phyloP scores from a whole-genome alignment of 1,140 invertebrate genomes.

The Eriocheir sinensis region DNA sequence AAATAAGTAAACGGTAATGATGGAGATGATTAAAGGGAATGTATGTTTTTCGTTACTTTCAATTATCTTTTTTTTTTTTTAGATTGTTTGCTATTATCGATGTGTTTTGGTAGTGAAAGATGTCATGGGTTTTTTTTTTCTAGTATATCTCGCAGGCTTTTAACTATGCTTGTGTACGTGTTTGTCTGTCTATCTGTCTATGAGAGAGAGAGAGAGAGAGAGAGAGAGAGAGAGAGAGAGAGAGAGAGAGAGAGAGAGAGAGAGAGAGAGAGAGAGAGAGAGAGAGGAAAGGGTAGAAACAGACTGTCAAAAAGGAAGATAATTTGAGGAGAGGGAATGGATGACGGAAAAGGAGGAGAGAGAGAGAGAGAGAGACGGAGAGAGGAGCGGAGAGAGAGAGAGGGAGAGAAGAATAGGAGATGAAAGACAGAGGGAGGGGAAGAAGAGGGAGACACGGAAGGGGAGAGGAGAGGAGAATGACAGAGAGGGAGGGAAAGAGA shows the following conservation, averaged over 20 bases:
- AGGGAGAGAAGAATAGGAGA: not conserved
- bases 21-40: not conserved
- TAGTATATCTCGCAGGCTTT: no score
- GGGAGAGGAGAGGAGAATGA: not conserved
- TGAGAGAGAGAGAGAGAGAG: no score
- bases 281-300: not conserved
- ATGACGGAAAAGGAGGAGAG: not conserved
- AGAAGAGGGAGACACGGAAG: not conserved
- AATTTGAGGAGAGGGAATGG: no score
- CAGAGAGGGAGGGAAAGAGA: not conserved
- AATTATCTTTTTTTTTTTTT: no score
- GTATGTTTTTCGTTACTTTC: no score
- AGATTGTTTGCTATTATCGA: no score
- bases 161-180: no score
- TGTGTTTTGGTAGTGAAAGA: no score
- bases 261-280: constrained; percentile 22
- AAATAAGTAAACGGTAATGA: not conserved
- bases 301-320: not conserved
- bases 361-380: not conserved
- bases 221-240: constrained; percentile 51
- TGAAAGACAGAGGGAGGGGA: not conserved
- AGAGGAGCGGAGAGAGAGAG: constrained; percentile 2
- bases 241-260: constrained; percentile 22
- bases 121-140: not conserved
- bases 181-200: no score